Evolutionary conservation across 2,888 invertebrate genomes (phyloP), one percentile per base, ranked within the genome.

Genomic region (Athetis lepigone): DNA sequence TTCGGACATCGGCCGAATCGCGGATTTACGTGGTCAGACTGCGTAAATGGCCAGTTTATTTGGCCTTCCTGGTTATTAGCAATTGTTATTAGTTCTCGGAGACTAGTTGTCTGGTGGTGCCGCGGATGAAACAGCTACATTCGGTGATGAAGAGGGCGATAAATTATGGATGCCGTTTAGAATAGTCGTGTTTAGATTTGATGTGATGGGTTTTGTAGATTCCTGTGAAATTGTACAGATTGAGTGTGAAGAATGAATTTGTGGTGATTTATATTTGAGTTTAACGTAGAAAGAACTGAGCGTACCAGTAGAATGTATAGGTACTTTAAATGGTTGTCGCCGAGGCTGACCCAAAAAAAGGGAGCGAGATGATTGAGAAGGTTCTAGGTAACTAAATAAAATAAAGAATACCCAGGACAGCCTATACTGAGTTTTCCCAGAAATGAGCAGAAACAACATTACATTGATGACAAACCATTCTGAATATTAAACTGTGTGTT

Each of bases 1-100:
- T 91, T 91, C 84, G 86, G 86, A 81, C 88, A 84, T 81, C 72
- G 79, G 80, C 84, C 88, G 89, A 91, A 90, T 90, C 87, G 87
- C 85, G 74, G 72, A 49, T 57, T 67, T 51, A 86, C 90, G 88
- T 77, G 62, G 8, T 5, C 23, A 40, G 92, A 90, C 90, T 93
- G 70, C 63, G 45, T 79, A 88, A 90, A 86, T 57, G 51, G 72
- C 69, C 66, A 73, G 70, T 77, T 79, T 74, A 71, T 79, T 75
- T 78, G 51, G 47, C 50, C 62, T 80, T 76, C 73, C 64, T 76
- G 70, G 63, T 63, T 60, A 76, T 91, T 91, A 85, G 90, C 90
- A 91, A 90, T 90, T 88, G 74, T 87, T 88, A 91, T 88, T 74
- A 91, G 88, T 92, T 92, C 92, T 90, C 55, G 90, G 92, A 92